Evolutionary conservation across 2,113 vertebrate genomes (phyloP).

Genomic region (Odobenus rosmarus): DNA sequence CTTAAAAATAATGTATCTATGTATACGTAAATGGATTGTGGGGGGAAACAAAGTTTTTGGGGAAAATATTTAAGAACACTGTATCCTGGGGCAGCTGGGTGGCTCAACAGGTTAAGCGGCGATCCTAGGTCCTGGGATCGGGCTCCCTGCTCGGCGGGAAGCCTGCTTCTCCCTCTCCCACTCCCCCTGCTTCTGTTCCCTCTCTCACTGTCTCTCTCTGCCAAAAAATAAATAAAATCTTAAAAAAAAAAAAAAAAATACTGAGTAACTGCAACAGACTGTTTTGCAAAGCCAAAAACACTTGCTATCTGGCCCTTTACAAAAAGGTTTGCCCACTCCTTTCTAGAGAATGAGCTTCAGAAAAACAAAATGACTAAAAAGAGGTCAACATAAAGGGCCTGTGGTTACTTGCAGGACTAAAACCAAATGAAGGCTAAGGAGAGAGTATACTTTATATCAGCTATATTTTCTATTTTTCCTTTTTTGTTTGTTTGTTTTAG

Average conservation of each 20-base stretch:
- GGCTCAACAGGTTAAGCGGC: not conserved
- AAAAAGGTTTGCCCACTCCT: not conserved
- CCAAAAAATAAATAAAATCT: too few species aligned
- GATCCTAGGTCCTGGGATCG: too few species aligned
- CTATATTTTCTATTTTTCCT: not conserved
- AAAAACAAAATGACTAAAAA: not conserved
- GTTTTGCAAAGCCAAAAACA: not conserved
- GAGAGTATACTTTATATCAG: not conserved
- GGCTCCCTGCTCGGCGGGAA: too few species aligned
- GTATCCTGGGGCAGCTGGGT: not conserved
- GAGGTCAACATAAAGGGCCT: not conserved
- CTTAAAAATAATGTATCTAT: not conserved
- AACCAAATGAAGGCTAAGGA: conserved; percentile 8
- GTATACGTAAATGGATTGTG: not conserved
- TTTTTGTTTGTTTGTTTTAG: too few species aligned
- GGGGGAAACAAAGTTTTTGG: not conserved
- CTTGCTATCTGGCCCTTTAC: not conserved
- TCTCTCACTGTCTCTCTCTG: too few species aligned
- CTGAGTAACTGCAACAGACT: too few species aligned
- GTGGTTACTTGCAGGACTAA: not conserved
- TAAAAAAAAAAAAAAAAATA: too few species aligned
- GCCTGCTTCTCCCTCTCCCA: too few species aligned
- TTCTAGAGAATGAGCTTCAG: not conserved
- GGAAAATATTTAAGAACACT: not conserved
- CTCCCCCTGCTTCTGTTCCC: too few species aligned